Base-by-base conservation (phyloP, 2,113 vertebrate species). In the Anthoscopus minutus region DNA sequence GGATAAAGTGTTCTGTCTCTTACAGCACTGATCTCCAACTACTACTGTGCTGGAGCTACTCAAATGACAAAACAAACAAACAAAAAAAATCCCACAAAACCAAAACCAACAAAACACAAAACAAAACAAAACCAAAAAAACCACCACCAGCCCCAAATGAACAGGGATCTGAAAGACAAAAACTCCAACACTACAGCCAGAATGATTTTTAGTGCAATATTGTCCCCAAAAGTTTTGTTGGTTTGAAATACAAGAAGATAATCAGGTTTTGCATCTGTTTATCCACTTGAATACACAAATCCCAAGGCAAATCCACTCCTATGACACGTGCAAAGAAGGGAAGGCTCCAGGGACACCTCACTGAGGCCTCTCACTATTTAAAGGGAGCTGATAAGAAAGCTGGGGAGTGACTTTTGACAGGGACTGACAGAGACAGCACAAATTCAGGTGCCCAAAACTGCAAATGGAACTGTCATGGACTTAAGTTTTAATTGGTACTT, bases 141-240 rank as follows among this genome's bases (percentile, higher is more conserved):
- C n/a, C n/a, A n/a, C n/a, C n/a, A n/a, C n/a, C n/a, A n/a, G n/a
- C 1, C 13, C 7, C 7, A 71, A 65, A 71, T 4, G 0, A 51
- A 84, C 38, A 62, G 24, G 5, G 5, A 18, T 23, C 50, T 53
- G 65, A 71, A 69, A 85, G 15, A 5, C 78, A 81, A 35, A 70
- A 53, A 25, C 33, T 79, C 40, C 21, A 23, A 24, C 15, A 37
- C 1, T 1, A 38, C 42, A 73, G 47, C 23, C 48, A 76, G 51
- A 6, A 2, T 11, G 20, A 47, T 66, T 83, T 71, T 74, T 35
- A 61, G n/a, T 6, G 5, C 20, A 35, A 14, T 70, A 4, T 18
- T 28, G 15, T 42, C 60, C 35, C 42, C 40, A 7, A 6, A 88
- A 58, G 20, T 38, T 77, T 15, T 37, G 38, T 11, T 0, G 1